Evolutionary conservation across 1,140 invertebrate genomes (phyloP).

Genomic region (Drosophila arawakana): DNA sequence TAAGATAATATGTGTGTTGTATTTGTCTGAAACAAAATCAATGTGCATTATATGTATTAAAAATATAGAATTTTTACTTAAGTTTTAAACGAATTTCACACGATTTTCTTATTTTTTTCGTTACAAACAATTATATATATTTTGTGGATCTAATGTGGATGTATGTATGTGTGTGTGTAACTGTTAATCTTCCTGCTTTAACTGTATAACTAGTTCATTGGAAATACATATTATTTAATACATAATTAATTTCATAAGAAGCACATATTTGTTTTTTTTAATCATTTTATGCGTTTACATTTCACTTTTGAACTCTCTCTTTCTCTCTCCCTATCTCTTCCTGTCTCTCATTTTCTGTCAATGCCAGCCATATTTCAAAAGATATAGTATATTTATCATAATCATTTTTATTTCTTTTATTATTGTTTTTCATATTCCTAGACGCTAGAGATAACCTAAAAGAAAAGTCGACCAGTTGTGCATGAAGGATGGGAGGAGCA

Average conservation of each 20-base stretch:
- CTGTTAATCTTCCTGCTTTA: constrained; percentile 35
- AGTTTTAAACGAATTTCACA: constrained; percentile 49
- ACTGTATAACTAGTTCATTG: constrained; percentile 67
- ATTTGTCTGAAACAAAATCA: constrained; percentile 52
- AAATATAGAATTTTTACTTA: constrained; percentile 52
- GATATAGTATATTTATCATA: constrained; percentile 37
- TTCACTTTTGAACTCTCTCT: constrained; percentile 71
- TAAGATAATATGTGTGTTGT: constrained; percentile 4
- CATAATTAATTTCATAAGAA: constrained; percentile 76
- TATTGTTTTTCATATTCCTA: constrained; percentile 58
- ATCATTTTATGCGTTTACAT: constrained; percentile 77
- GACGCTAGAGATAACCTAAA: constrained; percentile 66
- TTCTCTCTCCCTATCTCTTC: too few relatives aligned
- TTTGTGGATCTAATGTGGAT: constrained; percentile 44
- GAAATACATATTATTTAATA: constrained; percentile 69
- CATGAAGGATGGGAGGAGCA: constrained; percentile 1
- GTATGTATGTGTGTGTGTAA: constrained; percentile 23
- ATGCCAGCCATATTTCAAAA: constrained; percentile 21
- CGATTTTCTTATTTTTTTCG: constrained; percentile 24
- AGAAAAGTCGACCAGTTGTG: constrained; percentile 58
- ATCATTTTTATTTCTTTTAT: constrained; percentile 39
- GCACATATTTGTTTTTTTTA: constrained; percentile 59
- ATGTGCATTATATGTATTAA: constrained; percentile 34
- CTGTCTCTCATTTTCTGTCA: constrained; percentile 12
- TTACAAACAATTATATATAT: constrained; percentile 35